Evolutionary conservation across 1,140 invertebrate genomes (phyloP).

Genomic region (Metopolophium dirhodum): DNA sequence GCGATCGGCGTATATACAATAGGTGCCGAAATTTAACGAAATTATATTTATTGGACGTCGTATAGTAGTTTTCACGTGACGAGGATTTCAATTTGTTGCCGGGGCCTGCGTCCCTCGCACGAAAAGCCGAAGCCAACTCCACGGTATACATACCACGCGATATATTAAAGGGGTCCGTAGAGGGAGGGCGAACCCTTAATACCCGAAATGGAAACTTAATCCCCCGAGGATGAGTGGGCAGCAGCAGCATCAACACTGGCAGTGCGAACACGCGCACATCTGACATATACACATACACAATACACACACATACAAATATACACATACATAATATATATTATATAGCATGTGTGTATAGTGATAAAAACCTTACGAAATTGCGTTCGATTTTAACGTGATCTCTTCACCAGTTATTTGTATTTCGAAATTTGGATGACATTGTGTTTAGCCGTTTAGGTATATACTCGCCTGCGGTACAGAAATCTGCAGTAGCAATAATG

Average conservation of each 20-base stretch:
- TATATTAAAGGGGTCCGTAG: background rate
- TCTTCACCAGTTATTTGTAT: background rate
- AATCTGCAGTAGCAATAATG: background rate
- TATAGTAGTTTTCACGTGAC: background rate
- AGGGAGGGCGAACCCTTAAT: background rate
- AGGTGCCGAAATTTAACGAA: background rate
- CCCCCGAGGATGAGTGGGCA: background rate
- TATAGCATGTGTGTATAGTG: background rate
- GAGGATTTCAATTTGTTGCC: background rate
- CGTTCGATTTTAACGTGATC: background rate
- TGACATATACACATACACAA: background rate
- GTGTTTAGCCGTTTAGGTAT: background rate
- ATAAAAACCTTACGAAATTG: background rate
- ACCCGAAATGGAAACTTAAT: background rate
- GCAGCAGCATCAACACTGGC: background rate
- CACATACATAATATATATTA: too few relatives aligned
- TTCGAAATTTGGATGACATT: background rate
- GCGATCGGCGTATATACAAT: background rate
- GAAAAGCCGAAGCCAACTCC: background rate
- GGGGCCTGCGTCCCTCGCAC: background rate
- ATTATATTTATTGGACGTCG: constrained; percentile 1
- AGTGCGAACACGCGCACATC: background rate
- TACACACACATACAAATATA: too few relatives aligned
- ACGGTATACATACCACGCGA: background rate
- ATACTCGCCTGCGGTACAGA: constrained; percentile 4